These are phyloP conservation scores for Apodemus speciosus DNA, from an alignment of 2,113 vertebrate species.

Conservation along the genomic window DNA sequence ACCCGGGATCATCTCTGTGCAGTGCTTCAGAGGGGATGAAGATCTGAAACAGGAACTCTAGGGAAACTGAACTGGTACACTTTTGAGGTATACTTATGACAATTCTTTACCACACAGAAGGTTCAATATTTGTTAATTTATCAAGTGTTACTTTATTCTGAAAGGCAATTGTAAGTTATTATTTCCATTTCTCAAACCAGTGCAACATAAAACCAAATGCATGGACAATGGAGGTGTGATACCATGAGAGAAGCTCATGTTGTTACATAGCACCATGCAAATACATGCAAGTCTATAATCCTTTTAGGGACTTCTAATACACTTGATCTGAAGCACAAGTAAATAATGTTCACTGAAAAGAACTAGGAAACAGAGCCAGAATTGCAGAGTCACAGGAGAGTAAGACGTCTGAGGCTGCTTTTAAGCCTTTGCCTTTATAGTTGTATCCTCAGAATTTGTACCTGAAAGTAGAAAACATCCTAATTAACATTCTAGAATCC, in stretches of 20 bases:
- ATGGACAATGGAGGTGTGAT: neutral
- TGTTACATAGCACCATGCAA: neutral
- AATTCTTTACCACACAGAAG: neutral
- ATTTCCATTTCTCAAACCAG: slow-evolving; percentile 41
- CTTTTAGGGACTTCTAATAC: slow-evolving; percentile 22
- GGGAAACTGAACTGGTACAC: neutral
- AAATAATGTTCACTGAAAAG: neutral
- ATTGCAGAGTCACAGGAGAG: neutral
- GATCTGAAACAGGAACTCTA: slow-evolving; percentile 16
- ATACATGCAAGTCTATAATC: neutral
- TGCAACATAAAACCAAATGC: neutral
- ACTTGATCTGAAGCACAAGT: slow-evolving; percentile 34
- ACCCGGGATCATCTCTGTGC: neutral
- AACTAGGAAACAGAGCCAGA: neutral
- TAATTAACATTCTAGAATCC: neutral
- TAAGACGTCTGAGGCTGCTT: neutral
- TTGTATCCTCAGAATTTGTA: neutral
- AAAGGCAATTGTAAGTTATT: slow-evolving; percentile 28
- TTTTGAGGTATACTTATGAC: neutral
- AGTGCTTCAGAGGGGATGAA: neutral
- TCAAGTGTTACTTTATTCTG: neutral
- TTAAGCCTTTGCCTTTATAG: neutral
- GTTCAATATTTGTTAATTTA: neutral
- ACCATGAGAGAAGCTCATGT: neutral
- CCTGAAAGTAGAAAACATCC: neutral